Conservation (phyloP, 2,888 invertebrate genomes). For the Atherix ibis region DNA sequence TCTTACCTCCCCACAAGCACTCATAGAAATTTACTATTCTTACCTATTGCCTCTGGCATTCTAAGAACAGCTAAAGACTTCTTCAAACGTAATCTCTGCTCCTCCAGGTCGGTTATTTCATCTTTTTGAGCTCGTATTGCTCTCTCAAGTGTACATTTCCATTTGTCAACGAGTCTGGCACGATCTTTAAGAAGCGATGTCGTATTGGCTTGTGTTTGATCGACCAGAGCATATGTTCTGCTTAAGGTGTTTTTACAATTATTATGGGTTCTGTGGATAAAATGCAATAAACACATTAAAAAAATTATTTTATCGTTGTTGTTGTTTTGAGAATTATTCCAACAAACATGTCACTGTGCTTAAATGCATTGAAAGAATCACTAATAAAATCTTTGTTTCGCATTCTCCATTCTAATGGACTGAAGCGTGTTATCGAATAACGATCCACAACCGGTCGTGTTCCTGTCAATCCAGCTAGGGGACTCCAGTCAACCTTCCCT, state of each 20-base stretch:
- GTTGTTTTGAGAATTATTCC: not conserved
- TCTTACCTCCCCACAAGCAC: too few species aligned
- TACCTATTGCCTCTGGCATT: conserved; percentile 55
- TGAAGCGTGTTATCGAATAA: conserved; percentile 57
- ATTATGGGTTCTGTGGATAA: conserved; percentile 34
- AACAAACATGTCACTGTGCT: not conserved
- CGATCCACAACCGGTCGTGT: conserved; percentile 59
- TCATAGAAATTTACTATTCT: too few species aligned
- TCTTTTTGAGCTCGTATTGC: conserved; percentile 50
- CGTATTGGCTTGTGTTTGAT: conserved; percentile 52
- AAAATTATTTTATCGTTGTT: not conserved
- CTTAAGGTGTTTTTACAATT: conserved; percentile 47
- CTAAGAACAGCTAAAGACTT: conserved; percentile 49
- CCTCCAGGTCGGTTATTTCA: conserved; percentile 52
- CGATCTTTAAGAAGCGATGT: conserved; percentile 48
- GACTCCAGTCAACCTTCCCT: conserved; percentile 58
- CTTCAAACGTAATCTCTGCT: conserved; percentile 49
- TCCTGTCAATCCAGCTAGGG: conserved; percentile 51
- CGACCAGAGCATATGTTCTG: conserved; percentile 46
- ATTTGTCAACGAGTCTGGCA: conserved; percentile 51
- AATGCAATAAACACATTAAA: not conserved
- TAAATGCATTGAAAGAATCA: not conserved
- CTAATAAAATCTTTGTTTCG: conserved; percentile 34
- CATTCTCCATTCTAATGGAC: conserved; percentile 55
- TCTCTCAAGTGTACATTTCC: conserved; percentile 59